These are phyloP conservation scores for Drosophila macrospina DNA, from an alignment of 2,888 invertebrate species.

Conservation along the genomic window DNA sequence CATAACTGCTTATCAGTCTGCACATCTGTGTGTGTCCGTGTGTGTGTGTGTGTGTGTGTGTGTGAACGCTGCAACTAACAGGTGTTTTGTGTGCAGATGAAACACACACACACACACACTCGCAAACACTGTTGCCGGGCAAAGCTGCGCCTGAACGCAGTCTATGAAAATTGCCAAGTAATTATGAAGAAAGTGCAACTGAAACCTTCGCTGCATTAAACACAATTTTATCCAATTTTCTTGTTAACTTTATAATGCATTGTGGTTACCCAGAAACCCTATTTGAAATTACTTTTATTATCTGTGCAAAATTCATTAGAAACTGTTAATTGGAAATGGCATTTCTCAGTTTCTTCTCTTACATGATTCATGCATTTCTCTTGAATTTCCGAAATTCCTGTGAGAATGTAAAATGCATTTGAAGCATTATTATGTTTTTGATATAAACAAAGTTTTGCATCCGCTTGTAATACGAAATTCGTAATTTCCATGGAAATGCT, in stretches of 20 bases:
- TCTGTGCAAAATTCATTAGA: not conserved
- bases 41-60: slow-evolving; percentile 13
- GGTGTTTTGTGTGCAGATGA: slow-evolving; percentile 44
- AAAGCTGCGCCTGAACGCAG: not conserved
- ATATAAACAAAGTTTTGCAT: not conserved
- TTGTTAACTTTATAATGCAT: not conserved
- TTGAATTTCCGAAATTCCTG: too few species aligned
- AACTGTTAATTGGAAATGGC: not conserved
- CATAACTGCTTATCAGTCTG: slow-evolving; percentile 5
- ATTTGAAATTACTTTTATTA: not conserved
- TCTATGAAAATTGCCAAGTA: not conserved
- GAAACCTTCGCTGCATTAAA: not conserved
- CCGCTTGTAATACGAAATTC: not conserved
- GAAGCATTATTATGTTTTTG: not conserved
- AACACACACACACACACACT: not conserved
- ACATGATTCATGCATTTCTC: too few species aligned
- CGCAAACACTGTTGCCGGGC: not conserved
- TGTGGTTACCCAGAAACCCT: not conserved
- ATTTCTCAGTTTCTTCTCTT: too few species aligned
- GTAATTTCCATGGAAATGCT: slow-evolving; percentile 1
- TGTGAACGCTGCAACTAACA: slow-evolving; percentile 37
- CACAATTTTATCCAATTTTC: not conserved
- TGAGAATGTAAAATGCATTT: not conserved
- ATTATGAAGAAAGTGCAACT: not conserved
- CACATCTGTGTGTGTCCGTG: slow-evolving; percentile 4